Conservation (phyloP, 1,140 invertebrate genomes). For the Zaprionus tsacasi region DNA sequence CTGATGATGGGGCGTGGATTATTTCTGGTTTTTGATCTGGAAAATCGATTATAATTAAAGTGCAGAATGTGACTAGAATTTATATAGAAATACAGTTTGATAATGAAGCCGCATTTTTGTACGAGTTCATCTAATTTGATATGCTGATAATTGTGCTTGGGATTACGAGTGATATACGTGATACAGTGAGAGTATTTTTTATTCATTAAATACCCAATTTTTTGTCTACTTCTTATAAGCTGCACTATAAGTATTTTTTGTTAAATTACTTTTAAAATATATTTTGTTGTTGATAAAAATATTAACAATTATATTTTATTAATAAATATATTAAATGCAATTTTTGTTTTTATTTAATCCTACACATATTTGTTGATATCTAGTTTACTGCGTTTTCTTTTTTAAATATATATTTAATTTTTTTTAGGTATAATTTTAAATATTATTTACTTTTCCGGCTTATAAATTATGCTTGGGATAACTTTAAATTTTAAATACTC, state of each 20-base stretch:
- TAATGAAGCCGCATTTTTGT: neutral
- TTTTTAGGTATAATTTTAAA: too few species aligned
- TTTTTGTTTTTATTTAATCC: too few species aligned
- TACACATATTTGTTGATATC: too few species aligned
- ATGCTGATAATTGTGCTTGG: neutral
- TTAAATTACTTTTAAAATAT: too few species aligned
- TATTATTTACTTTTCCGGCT: too few species aligned
- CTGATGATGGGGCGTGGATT: slow-evolving; percentile 13
- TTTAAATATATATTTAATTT: neutral
- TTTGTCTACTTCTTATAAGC: neutral
- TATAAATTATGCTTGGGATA: too few species aligned
- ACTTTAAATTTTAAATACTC: too few species aligned
- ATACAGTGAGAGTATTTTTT: too few species aligned
- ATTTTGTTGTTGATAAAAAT: too few species aligned
- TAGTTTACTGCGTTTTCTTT: neutral
- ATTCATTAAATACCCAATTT: neutral
- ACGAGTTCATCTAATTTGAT: neutral
- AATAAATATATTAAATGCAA: too few species aligned
- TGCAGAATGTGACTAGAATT: slow-evolving; percentile 1
- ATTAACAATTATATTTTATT: too few species aligned
- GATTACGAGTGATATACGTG: too few species aligned
- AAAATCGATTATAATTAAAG: slow-evolving; percentile 9
- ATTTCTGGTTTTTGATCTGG: slow-evolving; percentile 7
- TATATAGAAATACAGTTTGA: neutral
- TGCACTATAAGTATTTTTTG: neutral